Evolutionary conservation across 2,113 vertebrate species (phyloP).

Genomic region (Eptatretus burgeri): DNA sequence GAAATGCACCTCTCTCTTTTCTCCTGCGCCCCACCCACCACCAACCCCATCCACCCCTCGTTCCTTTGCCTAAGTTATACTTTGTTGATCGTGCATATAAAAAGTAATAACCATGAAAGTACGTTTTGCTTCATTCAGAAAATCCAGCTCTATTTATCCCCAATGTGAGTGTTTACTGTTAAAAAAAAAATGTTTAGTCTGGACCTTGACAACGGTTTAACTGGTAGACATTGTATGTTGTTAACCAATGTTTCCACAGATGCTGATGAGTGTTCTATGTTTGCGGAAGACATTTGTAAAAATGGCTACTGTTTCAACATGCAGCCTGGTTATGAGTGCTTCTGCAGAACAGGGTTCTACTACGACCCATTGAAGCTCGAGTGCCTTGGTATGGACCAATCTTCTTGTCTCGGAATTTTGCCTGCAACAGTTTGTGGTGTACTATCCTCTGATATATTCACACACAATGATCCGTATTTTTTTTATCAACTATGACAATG

Average conservation of each 20-base stretch:
- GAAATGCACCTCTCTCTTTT: too few relatives aligned
- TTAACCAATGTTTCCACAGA: slow-evolving; percentile 21
- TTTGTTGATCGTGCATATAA: background rate
- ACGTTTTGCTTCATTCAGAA: slow-evolving; percentile 1
- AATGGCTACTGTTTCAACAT: slow-evolving; percentile 64
- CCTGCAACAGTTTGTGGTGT: too few relatives aligned
- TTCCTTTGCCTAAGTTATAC: background rate
- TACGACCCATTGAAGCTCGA: slow-evolving; percentile 54
- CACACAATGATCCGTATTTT: too few relatives aligned
- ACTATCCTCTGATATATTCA: too few relatives aligned
- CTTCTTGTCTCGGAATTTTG: too few relatives aligned
- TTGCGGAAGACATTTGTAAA: slow-evolving; percentile 72
- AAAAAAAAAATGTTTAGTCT: background rate
- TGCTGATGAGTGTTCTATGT: slow-evolving; percentile 66
- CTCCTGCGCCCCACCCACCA: too few relatives aligned
- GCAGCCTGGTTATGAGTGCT: slow-evolving; percentile 51
- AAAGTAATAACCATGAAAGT: background rate
- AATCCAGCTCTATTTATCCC: background rate
- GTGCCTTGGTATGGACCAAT: slow-evolving; percentile 33
- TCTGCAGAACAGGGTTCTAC: slow-evolving; percentile 66
- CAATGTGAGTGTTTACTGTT: background rate
- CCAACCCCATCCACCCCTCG: too few relatives aligned
- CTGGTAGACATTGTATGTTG: background rate
- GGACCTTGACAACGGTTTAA: background rate
- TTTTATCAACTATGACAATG: too few relatives aligned